phyloP scores from a whole-genome alignment of 2,888 invertebrate genomes.

The Chouioia cunea region DNA sequence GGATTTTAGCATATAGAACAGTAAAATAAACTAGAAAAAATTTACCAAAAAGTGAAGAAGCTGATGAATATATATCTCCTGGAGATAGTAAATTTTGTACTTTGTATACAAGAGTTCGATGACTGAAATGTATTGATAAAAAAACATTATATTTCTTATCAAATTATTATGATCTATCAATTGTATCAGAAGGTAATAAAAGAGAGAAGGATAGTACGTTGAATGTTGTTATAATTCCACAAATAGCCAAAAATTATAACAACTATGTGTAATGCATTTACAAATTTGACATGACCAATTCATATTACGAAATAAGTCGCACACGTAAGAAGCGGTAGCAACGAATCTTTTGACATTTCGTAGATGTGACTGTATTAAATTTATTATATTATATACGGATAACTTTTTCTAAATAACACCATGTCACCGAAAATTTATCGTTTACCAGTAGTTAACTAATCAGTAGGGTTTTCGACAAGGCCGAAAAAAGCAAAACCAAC shows the following conservation, averaged over 20 bases:
- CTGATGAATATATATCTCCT: slow-evolving; percentile 52
- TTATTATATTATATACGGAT: slow-evolving; percentile 16
- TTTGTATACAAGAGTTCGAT: slow-evolving; percentile 53
- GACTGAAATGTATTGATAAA: slow-evolving; percentile 57
- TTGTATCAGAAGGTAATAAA: slow-evolving; percentile 47
- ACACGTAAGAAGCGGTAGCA: slow-evolving; percentile 60
- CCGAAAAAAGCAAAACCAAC: slow-evolving; percentile 12
- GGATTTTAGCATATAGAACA: slow-evolving; percentile 56
- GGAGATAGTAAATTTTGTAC: slow-evolving; percentile 52
- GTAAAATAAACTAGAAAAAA: slow-evolving; percentile 53
- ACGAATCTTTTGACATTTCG: slow-evolving; percentile 51
- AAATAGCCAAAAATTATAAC: slow-evolving; percentile 55
- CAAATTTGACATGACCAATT: slow-evolving; percentile 54
- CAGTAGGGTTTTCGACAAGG: background rate
- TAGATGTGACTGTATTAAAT: slow-evolving; percentile 17
- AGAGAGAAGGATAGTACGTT: slow-evolving; percentile 52
- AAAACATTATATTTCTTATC: slow-evolving; percentile 52
- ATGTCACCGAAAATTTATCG: slow-evolving; percentile 11
- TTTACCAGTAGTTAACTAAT: slow-evolving; percentile 15
- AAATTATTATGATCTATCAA: slow-evolving; percentile 50
- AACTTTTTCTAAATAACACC: background rate
- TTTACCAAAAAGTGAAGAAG: slow-evolving; percentile 54
- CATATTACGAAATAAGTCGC: slow-evolving; percentile 51
- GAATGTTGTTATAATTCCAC: slow-evolving; percentile 52
- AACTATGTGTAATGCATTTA: slow-evolving; percentile 57